These are phyloP conservation scores for Nicator chloris DNA, from an alignment of 2,113 vertebrate genomes.

Conservation along the genomic window DNA sequence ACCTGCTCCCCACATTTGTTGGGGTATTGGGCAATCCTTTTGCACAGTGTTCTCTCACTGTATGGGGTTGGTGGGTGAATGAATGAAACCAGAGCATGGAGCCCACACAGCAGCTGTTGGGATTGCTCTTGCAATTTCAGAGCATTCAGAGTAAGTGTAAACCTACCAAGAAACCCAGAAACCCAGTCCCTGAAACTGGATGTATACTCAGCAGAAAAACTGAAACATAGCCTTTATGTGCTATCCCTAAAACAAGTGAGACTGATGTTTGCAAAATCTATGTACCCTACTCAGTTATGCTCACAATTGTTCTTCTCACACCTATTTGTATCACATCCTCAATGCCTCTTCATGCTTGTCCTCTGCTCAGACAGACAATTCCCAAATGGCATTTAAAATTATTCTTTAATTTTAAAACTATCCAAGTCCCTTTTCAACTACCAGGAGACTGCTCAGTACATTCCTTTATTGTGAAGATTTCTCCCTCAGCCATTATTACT, in stretches of 20 bases:
- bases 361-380: background rate
- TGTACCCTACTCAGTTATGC: background rate
- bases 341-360: background rate
- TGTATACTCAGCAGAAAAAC: background rate
- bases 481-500: background rate
- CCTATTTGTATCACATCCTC: background rate
- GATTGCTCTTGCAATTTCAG: background rate
- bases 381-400: background rate
- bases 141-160: background rate
- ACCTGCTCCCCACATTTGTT: background rate
- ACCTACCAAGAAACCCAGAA: background rate
- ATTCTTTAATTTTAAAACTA: background rate
- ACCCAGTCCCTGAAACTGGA: background rate
- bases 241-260: background rate
- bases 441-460: background rate
- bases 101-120: background rate
- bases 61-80: background rate
- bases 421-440: background rate
- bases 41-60: background rate
- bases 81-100: background rate
- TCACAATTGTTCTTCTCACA: background rate
- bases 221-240: background rate
- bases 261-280: background rate
- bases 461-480: background rate
- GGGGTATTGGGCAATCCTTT: background rate